Conservation (phyloP, 2,888 invertebrate genomes). For the Drosophila setosimentum region DNA sequence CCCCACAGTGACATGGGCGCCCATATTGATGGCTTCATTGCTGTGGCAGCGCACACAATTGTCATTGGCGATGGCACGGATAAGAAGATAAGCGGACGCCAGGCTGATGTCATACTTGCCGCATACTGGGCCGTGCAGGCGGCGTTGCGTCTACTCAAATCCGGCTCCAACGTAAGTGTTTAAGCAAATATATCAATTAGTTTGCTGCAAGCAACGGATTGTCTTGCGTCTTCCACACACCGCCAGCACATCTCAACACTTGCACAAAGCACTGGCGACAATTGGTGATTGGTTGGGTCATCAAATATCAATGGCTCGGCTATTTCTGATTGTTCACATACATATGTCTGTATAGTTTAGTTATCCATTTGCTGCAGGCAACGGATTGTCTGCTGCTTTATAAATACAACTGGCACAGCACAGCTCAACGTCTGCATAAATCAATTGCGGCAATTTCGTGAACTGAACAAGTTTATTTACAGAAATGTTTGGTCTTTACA, state of each 20-base stretch:
- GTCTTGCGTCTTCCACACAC: constrained; percentile 32
- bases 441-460: constrained; percentile 65
- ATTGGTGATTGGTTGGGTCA: constrained; percentile 21
- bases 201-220: constrained; percentile 55
- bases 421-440: constrained; percentile 76
- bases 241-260: constrained; percentile 63
- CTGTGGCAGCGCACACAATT: constrained; percentile 98
- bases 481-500: constrained; percentile 71
- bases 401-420: constrained; percentile 44
- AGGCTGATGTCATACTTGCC: constrained; percentile 97
- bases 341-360: neutral
- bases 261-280: constrained; percentile 43
- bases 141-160: constrained; percentile 95
- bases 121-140: constrained; percentile 98
- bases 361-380: constrained; percentile 2
- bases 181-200: neutral
- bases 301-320: constrained; percentile 10
- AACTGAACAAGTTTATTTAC: constrained; percentile 60
- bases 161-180: constrained; percentile 92
- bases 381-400: constrained; percentile 55
- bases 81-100: constrained; percentile 92
- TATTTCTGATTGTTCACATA: constrained; percentile 24
- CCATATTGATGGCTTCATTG: constrained; percentile 99
- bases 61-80: constrained; percentile 92
- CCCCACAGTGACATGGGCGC: constrained; percentile 96